These are phyloP conservation scores for Gopherus evgoodei DNA, from an alignment of 2,113 vertebrate genomes.

Conservation along the genomic window DNA sequence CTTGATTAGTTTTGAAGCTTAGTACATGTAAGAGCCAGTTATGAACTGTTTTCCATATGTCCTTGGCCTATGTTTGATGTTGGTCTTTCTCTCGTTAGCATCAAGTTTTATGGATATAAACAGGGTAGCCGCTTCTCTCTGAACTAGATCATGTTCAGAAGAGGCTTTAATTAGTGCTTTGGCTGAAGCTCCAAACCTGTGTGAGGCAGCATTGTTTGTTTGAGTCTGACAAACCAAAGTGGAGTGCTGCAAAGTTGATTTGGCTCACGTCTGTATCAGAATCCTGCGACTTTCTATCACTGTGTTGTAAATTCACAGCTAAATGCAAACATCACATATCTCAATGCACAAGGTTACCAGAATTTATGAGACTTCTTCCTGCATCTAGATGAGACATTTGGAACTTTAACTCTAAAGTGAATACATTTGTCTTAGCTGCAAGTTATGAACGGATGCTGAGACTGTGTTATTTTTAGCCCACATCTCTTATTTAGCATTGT, in stretches of 20 bases:
- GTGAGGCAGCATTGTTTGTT: not conserved
- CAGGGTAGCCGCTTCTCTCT: not conserved
- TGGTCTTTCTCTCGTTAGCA: not conserved
- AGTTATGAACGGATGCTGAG: not conserved
- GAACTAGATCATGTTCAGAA: not conserved
- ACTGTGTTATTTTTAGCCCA: not conserved
- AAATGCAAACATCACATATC: not conserved
- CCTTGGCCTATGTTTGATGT: not conserved
- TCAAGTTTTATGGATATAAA: not conserved
- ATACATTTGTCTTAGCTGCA: not conserved
- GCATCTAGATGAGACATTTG: not conserved
- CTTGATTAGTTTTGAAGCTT: not conserved
- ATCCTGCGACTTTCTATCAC: not conserved
- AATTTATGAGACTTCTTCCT: not conserved
- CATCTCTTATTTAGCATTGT: not conserved
- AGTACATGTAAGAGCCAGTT: not conserved
- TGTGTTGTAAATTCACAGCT: not conserved
- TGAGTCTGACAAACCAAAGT: not conserved
- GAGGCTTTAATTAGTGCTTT: not conserved
- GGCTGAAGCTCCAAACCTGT: not conserved
- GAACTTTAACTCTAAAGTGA: not conserved
- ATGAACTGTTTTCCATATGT: not conserved
- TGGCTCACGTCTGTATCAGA: not conserved
- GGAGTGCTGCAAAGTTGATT: not conserved
- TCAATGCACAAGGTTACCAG: not conserved